Base-by-base conservation (phyloP, 2,888 invertebrate genomes). In the Drosophila ochracea region DNA sequence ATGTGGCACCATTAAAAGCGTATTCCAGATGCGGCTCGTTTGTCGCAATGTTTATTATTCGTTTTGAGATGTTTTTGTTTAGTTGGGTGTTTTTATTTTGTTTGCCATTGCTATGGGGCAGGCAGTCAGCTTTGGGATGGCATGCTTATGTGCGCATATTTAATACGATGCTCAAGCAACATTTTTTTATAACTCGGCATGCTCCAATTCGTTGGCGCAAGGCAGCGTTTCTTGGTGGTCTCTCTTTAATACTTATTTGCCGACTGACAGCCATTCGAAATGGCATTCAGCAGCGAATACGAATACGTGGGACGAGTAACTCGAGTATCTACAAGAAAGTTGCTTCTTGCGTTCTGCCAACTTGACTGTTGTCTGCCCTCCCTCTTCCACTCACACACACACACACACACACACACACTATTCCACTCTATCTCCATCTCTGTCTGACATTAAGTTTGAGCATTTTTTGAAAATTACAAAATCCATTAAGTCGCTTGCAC, bases 401-500 rank as follows among this genome's bases (percentile, higher is more conserved):
- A 25, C 50, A 25, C 30, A 30, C 28, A 25, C 50, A 25, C 28
- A 35, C 16, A 16, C 16, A 37, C 16, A 39, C 19, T 25, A 47
- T 47, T 47, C 2, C 25, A 9, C 9, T 47, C 25, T 25, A 47
- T 47, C 31, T 21, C 21, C 25, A 37, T 31, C 25, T 25, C 28
- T 28, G 13, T 7, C 41, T 16, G 47, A 25, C 47, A 74, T 54
- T 82, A 58, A 73, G 79, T 82, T 82, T 68, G 82, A 78, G 66
- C 78, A 73, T 83, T 89, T 91, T 90, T 78, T 70, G 72, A 91
- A 89, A 89, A 89, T 89, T 89, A 89, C 89, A 91, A 89, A 89
- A 89, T 89, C 91, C 89, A 89, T 89, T 89, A 91, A 91, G 91
- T 89, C 91, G 91, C 89, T 91, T 86, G 89, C 89, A 89, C 89